Conservation (phyloP, 1,140 invertebrate species). For the Nebria ingens region DNA sequence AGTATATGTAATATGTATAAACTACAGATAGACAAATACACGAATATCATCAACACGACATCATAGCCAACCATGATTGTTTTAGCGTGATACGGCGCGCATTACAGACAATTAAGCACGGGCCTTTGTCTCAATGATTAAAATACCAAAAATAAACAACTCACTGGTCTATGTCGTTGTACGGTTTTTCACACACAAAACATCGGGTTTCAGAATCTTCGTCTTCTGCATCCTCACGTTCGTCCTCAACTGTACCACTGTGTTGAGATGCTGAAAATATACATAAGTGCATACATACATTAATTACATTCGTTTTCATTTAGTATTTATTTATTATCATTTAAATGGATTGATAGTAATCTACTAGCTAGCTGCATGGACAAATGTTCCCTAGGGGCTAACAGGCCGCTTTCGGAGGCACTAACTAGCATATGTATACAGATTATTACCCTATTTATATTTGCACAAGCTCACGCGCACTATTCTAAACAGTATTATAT, state of each 20-base stretch:
- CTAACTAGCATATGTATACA: neutral
- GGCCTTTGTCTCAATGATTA: too few relatives aligned
- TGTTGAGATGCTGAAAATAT: conserved; percentile 51
- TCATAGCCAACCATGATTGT: too few relatives aligned
- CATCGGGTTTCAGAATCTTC: conserved; percentile 46
- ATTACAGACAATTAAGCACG: too few relatives aligned
- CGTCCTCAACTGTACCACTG: conserved; percentile 50
- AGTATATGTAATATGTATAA: too few relatives aligned
- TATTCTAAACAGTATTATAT: neutral
- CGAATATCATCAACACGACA: neutral
- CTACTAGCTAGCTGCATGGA: too few relatives aligned
- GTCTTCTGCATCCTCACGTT: conserved; percentile 50
- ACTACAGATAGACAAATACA: neutral
- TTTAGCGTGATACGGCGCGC: too few relatives aligned
- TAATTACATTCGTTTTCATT: neutral
- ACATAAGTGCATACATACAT: conserved; percentile 6
- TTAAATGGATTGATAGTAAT: neutral
- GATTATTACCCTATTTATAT: neutral
- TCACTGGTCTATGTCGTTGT: conserved; percentile 60
- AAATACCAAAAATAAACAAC: conserved; percentile 34
- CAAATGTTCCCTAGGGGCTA: neutral
- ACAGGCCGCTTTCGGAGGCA: neutral
- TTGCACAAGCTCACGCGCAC: neutral
- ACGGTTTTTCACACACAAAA: conserved; percentile 57
- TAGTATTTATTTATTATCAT: neutral